Base-by-base conservation (phyloP, 2,888 invertebrate genomes). In the Ochropacha duplaris region DNA sequence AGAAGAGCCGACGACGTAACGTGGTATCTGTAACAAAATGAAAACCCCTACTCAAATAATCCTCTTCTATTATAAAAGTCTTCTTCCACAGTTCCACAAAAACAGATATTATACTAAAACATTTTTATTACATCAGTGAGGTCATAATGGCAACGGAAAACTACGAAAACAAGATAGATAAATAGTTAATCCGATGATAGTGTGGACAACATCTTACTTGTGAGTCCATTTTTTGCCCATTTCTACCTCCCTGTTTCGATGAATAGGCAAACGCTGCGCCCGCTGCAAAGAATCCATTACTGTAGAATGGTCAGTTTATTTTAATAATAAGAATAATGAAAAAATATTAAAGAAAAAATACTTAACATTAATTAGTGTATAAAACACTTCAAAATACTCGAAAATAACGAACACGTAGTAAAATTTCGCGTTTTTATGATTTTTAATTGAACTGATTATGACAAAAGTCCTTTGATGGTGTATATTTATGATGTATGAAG, bases 121-220 rank as follows among this genome's bases (percentile, higher is more conserved):
- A 16, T 22, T 31, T 52, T 52, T 52, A 31, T 31, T 31, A 52
- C 31, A 22, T 51, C 52, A 52, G 31, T 22, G 28, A n/a, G 9
- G 31, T 14, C 31, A 9, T 52, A 52, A 52, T 31, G 31, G 52
- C 52, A 22, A 16, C 51, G 51, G 19, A 26, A 52, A 52, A 31
- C 31, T 52, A 24, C 52, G 52, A 52, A 52, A 52, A 52, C 52
- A 52, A 52, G 52, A 52, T 51, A 51, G 31, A 51, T 52, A 31
- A 52, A 52, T 22, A 52, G 52, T 52, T 52, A 52, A 52, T 52
- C 31, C 52, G 4, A 31, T 19, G 52, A 22, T 19, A 52, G 52
- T 19, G 31, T 52, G 52, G 51, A 52, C 52, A 31, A 52, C 52
- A 52, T 52, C 31, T 52, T 31, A 52, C 28, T 52, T 52, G n/a